A percentile compares a stretch with the other conserved stretches of the same genome.
phyloP scores from a whole-genome alignment of 2,797 vertebrate genomes.

The Natrix natrix region DNA sequence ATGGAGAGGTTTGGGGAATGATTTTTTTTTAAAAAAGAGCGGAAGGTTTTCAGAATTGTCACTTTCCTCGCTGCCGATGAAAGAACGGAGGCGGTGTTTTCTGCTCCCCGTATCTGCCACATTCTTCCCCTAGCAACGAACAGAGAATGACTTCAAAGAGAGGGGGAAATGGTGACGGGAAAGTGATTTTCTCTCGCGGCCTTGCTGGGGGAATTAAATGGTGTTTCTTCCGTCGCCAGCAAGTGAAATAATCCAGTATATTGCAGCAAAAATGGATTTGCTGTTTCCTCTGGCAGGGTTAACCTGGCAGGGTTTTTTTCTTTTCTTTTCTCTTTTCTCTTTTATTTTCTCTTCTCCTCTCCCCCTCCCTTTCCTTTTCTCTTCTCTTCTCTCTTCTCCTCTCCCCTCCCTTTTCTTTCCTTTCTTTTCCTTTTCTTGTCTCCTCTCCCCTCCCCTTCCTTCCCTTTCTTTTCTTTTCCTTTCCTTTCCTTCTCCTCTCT shows the following conservation, averaged over 20 bases:
- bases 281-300: constrained; percentile 68
- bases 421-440: no score
- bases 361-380: no score
- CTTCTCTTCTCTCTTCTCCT: no score
- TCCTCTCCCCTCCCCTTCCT: no score
- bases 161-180: constrained; percentile 35
- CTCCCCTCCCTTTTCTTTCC: no score
- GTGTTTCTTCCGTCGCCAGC: constrained; percentile 63
- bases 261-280: constrained; percentile 66
- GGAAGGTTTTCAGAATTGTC: constrained; percentile 19
- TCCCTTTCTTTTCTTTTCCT: no score
- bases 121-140: constrained; percentile 27
- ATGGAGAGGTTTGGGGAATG: constrained; percentile 28
- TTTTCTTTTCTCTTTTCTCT: no score
- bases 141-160: constrained; percentile 55
- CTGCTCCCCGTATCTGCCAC: constrained; percentile 29
- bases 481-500: no score
- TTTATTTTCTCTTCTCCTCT: no score
- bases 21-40: background rate
- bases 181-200: constrained; percentile 68
- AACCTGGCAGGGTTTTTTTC: constrained; percentile 67
- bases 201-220: constrained; percentile 71
- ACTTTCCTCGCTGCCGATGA: constrained; percentile 30
- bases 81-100: background rate
- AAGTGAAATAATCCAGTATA: constrained; percentile 75